Evolutionary conservation across 2,113 vertebrate genomes (phyloP).

Genomic region (Xiphias gladius): DNA sequence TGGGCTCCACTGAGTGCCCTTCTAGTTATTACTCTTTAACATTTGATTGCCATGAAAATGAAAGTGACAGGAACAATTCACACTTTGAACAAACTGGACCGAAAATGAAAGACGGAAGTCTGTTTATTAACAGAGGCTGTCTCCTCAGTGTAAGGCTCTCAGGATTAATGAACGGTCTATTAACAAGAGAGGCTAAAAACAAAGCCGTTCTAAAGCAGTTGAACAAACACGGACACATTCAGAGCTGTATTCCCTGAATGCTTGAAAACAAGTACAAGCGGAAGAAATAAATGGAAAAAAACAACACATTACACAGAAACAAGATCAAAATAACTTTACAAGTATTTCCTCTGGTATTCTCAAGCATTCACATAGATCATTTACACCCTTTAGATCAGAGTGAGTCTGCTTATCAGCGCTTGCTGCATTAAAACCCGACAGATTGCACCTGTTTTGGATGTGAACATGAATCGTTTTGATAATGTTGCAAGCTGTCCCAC

Average conservation of each 20-base stretch:
- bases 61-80: too few species aligned
- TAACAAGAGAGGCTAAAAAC: neutral
- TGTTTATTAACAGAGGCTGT: conserved; percentile 13
- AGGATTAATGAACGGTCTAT: neutral
- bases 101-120: neutral
- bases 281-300: neutral
- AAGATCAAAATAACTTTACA: neutral
- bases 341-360: neutral
- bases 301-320: neutral
- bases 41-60: too few species aligned
- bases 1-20: too few species aligned
- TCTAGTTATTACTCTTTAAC: too few species aligned
- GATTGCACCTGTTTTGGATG: too few species aligned
- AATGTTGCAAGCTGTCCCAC: too few species aligned
- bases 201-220: too few species aligned
- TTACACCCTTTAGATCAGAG: too few species aligned
- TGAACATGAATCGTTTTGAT: too few species aligned
- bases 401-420: too few species aligned
- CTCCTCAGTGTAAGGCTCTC: neutral
- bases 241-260: neutral
- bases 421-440: too few species aligned
- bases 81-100: neutral
- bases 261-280: neutral
- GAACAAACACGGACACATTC: neutral
- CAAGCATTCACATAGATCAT: too few species aligned